Base-by-base conservation (phyloP, 2,888 invertebrate genomes). In the Limnephilus auricula region DNA sequence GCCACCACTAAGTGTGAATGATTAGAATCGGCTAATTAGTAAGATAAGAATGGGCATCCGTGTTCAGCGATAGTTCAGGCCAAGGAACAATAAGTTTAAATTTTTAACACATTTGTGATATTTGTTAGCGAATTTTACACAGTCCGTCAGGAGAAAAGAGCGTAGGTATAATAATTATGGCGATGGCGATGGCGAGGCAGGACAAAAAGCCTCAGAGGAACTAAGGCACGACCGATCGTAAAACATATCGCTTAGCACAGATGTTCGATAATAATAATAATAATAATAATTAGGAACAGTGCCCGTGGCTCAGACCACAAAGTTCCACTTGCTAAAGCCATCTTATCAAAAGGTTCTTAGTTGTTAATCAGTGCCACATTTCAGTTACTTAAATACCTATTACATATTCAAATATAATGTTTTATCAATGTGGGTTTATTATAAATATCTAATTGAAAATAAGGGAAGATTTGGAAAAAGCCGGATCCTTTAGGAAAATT, bases 231-330 rank as follows among this genome's bases (percentile, higher is more conserved):
- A 82, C 80, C 31, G 80, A 82, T 82, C 80, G 80, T 82, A 82
- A 82, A 82, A 34, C 80, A 82, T 82, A 82, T 82, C 80, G 80
- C 80, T 82, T 82, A 82, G 82, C 82, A 82, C 82, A 82, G 82
- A 82, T 82, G 82, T 37, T 82, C 32, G 34, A 37, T 82, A 34
- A 82, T 82, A 82, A 82, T 40, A 34, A 82, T 82, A 82, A 82
- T 40, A 40, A 40, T 65, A 65, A 65, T 82, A 82, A 82, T 82
- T 82, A 82, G 34, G 25, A 82, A 32, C n/a, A 34, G 32, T 82
- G 82, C 82, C 82, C 82, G 34, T 34, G 82, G 34, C 82, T 82
- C 4, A 65, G 9, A 65, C 65, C 65, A 65, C 65, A n/a, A 25
- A 65, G 82, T 15, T 37, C 34, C 82, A 25, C 18, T 82, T 34